phyloP scores from a whole-genome alignment of 2,113 vertebrate genomes.

The Thamnophis sirtalis region DNA sequence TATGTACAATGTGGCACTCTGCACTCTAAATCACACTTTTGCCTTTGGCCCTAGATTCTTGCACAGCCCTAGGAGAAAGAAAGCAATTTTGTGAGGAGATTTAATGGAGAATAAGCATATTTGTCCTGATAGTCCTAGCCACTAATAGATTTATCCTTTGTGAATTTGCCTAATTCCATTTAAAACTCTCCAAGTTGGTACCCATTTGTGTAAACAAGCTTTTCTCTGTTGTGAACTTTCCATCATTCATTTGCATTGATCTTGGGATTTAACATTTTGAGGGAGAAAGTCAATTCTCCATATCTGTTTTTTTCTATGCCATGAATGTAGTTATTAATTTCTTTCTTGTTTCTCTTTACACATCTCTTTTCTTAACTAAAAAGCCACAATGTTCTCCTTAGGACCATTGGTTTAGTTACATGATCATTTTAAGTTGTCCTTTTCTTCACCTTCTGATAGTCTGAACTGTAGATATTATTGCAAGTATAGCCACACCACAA shows the following conservation, averaged over 20 bases:
- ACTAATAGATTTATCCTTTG: background rate
- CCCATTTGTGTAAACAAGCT: background rate
- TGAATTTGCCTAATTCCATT: background rate
- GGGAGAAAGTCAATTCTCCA: background rate
- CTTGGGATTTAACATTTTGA: background rate
- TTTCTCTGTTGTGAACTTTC: background rate
- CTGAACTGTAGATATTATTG: background rate
- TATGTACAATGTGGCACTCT: background rate
- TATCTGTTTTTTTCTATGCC: background rate
- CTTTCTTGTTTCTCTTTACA: background rate
- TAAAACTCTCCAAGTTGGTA: background rate
- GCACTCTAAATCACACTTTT: background rate
- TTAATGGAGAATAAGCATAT: background rate
- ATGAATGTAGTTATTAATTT: background rate
- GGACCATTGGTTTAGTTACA: background rate
- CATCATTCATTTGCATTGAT: background rate
- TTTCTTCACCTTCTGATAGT: background rate
- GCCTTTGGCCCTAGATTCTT: background rate
- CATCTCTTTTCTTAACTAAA: background rate
- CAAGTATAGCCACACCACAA: background rate
- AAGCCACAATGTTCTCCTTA: background rate
- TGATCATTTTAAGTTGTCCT: background rate
- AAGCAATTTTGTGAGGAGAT: background rate
- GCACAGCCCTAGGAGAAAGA: background rate
- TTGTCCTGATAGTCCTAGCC: background rate